These are phyloP conservation scores for Acomys russatus DNA, from an alignment of 2,797 vertebrate species.

Conservation along the genomic window DNA sequence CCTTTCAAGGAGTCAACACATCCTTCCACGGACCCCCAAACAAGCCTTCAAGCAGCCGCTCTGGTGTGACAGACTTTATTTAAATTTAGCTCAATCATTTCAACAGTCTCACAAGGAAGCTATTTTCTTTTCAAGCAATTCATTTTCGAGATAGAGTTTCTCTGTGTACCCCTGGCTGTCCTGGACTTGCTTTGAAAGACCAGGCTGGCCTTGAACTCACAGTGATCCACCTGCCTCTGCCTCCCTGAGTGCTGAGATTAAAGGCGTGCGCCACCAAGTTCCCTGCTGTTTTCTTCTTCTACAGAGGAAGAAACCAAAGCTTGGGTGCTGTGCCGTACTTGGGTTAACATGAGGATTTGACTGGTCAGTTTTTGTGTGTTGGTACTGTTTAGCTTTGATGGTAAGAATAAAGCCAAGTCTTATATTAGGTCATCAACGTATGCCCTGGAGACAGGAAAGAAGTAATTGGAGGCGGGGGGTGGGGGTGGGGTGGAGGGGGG, in stretches of 20 bases:
- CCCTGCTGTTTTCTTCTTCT: background rate
- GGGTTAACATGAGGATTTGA: background rate
- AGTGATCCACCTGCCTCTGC: too few species aligned
- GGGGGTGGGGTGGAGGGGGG: too few species aligned
- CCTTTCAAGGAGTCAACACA: background rate
- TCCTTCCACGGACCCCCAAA: background rate
- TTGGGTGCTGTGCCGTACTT: background rate
- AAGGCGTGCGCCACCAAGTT: too few species aligned
- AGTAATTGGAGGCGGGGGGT: background rate
- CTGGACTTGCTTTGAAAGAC: too few species aligned
- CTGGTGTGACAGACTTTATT: background rate
- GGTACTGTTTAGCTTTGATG: background rate
- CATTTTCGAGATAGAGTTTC: too few species aligned
- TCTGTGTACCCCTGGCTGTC: too few species aligned
- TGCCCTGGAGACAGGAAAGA: background rate
- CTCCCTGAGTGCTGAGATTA: too few species aligned
- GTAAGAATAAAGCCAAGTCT: background rate
- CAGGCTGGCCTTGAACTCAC: too few species aligned
- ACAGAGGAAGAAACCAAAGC: constrained; percentile 17
- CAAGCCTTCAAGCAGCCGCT: background rate
- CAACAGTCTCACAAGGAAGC: background rate
- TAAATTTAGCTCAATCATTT: background rate
- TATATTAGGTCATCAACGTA: background rate
- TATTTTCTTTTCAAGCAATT: too few species aligned
- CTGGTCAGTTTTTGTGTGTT: background rate